A percentile compares a stretch with the other conserved stretches of the same genome.
Evolutionary conservation across 2,888 invertebrate genomes (phyloP).

Genomic region (Leuctra nigra): DNA sequence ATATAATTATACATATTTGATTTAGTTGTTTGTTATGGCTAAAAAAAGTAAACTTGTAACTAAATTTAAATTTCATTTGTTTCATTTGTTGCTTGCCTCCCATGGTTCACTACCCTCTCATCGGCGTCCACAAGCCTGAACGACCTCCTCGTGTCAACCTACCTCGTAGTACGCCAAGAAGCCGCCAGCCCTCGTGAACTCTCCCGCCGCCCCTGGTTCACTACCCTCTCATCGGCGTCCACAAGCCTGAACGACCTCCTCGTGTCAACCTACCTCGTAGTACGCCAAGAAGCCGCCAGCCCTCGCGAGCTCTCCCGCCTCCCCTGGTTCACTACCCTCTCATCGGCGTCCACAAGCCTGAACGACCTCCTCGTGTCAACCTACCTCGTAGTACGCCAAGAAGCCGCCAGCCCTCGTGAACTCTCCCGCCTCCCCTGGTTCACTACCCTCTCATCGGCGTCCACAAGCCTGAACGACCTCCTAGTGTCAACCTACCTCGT

Average conservation of each 20-base stretch:
- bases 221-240: no score
- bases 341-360: slow-evolving; percentile 48
- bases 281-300: slow-evolving; percentile 70
- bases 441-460: slow-evolving; percentile 44
- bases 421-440: slow-evolving; percentile 64
- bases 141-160: slow-evolving; percentile 48
- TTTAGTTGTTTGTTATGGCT: no score
- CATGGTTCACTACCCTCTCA: no score
- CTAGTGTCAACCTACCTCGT: slow-evolving; percentile 58
- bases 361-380: no score
- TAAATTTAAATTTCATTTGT: no score
- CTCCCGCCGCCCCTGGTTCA: slow-evolving; percentile 70
- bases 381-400: slow-evolving; percentile 69
- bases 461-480: slow-evolving; percentile 60
- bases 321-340: slow-evolving; percentile 54
- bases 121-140: no score
- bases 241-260: no score
- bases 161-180: slow-evolving; percentile 85
- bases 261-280: no score
- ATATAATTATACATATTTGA: no score
- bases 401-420: slow-evolving; percentile 66
- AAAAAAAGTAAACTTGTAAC: no score
- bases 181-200: slow-evolving; percentile 77
- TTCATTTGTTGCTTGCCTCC: no score
- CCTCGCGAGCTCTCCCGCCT: slow-evolving; percentile 58